Conservation (phyloP, 2,888 invertebrate species). For the Drosophila buzzatii region DNA sequence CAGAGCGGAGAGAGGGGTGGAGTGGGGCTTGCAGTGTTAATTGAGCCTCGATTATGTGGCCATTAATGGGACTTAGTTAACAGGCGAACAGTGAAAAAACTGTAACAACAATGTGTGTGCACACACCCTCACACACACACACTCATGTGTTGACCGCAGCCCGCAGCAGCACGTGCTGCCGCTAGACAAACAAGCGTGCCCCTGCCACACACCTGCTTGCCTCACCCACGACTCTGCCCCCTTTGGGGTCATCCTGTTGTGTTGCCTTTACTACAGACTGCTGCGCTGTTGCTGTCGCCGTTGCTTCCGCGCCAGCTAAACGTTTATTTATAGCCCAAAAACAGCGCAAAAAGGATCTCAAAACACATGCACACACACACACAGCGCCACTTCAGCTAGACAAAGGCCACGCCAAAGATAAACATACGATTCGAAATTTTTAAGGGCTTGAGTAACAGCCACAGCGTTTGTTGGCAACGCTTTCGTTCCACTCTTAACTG, state of each 20-base stretch:
- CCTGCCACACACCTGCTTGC: neutral
- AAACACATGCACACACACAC: conserved; percentile 6
- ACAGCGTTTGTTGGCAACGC: conserved; percentile 48
- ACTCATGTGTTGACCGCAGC: conserved; percentile 66
- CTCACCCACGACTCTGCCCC: neutral
- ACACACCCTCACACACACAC: conserved; percentile 39
- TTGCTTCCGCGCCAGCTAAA: conserved; percentile 76
- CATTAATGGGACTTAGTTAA: conserved; percentile 69
- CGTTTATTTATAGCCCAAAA: conserved; percentile 79
- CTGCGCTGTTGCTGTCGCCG: conserved; percentile 59
- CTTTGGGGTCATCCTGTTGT: conserved; percentile 4
- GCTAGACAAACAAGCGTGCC: conserved; percentile 64
- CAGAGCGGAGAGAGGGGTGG: neutral
- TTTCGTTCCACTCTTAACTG: conserved; percentile 29
- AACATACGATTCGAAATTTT: conserved; percentile 62
- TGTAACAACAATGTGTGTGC: conserved; percentile 43
- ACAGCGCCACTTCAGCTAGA: conserved; percentile 71
- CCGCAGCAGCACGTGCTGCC: conserved; percentile 77
- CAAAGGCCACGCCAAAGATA: conserved; percentile 75
- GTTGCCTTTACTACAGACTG: conserved; percentile 56
- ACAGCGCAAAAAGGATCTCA: conserved; percentile 74
- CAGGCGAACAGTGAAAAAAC: conserved; percentile 51
- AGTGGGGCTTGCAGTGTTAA: conserved; percentile 55
- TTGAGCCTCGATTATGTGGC: conserved; percentile 71
- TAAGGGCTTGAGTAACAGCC: conserved; percentile 55